phyloP scores from a whole-genome alignment of 2,797 vertebrate genomes.

The Phrynocephalus guinanensis region DNA sequence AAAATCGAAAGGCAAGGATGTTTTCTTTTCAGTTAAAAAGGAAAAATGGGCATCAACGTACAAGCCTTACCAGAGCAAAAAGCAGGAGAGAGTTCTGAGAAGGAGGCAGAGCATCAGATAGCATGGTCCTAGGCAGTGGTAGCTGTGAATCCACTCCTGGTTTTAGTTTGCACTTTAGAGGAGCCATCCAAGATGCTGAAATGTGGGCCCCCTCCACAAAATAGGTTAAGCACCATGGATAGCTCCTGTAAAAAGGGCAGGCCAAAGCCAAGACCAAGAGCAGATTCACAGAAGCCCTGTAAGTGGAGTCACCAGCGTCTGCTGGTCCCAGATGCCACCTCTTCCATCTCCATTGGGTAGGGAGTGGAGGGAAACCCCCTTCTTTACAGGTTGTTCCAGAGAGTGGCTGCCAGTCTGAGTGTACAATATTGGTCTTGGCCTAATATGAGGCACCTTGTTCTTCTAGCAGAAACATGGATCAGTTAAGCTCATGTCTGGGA shows the following conservation, averaged over 20 bases:
- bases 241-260: background rate
- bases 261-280: background rate
- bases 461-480: background rate
- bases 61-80: background rate
- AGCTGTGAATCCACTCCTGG: background rate
- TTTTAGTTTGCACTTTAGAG: background rate
- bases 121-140: background rate
- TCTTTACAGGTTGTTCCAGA: background rate
- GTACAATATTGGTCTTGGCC: background rate
- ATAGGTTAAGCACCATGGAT: background rate
- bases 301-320: background rate
- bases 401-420: background rate
- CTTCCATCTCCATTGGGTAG: background rate
- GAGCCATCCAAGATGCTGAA: background rate
- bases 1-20: rapidly evolving
- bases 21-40: background rate
- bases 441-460: background rate
- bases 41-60: background rate
- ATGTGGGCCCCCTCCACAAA: too few species aligned
- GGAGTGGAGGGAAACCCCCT: background rate
- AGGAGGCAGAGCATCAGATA: too few species aligned
- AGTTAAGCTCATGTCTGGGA: rapidly evolving
- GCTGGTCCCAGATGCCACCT: background rate
- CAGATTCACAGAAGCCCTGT: background rate
- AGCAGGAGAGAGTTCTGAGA: background rate